Evolutionary conservation across 2,113 vertebrate species (phyloP).

Genomic region (Neotoma lepida): DNA sequence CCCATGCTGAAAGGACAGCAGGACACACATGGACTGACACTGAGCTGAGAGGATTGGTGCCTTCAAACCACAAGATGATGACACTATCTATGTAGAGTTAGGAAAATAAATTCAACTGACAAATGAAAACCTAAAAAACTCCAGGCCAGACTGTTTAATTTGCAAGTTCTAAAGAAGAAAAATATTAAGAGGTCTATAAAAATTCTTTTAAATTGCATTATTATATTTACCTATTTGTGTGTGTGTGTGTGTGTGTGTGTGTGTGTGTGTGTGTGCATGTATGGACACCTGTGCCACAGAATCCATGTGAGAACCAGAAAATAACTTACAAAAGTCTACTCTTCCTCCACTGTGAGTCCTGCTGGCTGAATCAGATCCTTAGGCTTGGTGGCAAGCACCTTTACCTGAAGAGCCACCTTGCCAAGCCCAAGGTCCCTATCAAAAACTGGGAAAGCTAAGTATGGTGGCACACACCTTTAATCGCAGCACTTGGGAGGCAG

Average conservation of each 20-base stretch:
- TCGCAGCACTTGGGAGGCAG: neutral
- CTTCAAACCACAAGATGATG: neutral
- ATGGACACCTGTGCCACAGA: neutral
- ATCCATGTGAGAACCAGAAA: neutral
- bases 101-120: conserved; percentile 14
- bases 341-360: neutral
- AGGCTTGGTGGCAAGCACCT: neutral
- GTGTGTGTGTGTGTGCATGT: neutral
- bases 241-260: no score
- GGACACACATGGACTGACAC: neutral
- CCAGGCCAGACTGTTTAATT: neutral
- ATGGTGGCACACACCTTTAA: neutral
- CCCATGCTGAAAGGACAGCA: neutral
- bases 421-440: neutral
- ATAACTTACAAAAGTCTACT: neutral
- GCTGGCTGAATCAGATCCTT: no score
- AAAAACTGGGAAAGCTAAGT: neutral
- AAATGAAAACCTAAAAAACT: neutral
- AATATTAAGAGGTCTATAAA: neutral
- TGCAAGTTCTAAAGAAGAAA: neutral
- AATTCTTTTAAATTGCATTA: neutral
- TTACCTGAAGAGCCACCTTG: neutral
- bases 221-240: neutral
- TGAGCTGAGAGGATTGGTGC: neutral
- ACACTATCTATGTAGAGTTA: neutral